Percentiles rank a stretch among this genome's conserved stretches.
Conservation (phyloP, 37 sponge, comb jelly and placozoan species). For the Cliona cf. orientalis region DNA sequence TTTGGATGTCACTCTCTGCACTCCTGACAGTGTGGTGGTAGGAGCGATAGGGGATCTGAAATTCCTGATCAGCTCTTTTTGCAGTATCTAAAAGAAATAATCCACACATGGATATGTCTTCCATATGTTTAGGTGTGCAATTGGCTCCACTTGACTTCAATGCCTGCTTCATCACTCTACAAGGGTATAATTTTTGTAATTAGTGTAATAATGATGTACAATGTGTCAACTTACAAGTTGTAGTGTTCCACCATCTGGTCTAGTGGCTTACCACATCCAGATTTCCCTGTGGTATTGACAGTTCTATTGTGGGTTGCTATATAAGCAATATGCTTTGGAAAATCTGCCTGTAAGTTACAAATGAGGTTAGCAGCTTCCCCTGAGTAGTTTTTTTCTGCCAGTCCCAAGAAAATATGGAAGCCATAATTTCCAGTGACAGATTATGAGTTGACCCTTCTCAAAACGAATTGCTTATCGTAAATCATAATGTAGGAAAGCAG, state of each 20-base stretch:
- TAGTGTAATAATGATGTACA: too few relatives aligned
- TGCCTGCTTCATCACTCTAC: slow-evolving; percentile 14
- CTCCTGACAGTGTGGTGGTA: background rate
- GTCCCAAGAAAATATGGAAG: slow-evolving; percentile 20
- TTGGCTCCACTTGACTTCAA: slow-evolving; percentile 4
- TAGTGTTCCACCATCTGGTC: slow-evolving; percentile 34
- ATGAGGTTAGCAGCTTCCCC: slow-evolving; percentile 18
- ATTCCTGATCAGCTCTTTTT: slow-evolving; percentile 12
- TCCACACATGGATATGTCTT: slow-evolving; percentile 4
- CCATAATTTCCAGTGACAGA: slow-evolving; percentile 39
- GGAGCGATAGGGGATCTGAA: background rate
- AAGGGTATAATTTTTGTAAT: too few relatives aligned
- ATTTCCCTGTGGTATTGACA: slow-evolving; percentile 25
- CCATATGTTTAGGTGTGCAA: background rate
- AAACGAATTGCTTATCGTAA: slow-evolving; percentile 16
- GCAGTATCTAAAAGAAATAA: slow-evolving; percentile 21
- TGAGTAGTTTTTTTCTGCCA: slow-evolving; percentile 1
- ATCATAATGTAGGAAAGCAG: slow-evolving; percentile 11
- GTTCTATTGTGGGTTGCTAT: slow-evolving; percentile 45
- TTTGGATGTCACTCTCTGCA: background rate
- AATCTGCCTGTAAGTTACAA: slow-evolving; percentile 8
- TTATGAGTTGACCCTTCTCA: slow-evolving; percentile 30
- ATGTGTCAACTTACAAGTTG: slow-evolving; percentile 24
- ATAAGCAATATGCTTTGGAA: slow-evolving; percentile 50
- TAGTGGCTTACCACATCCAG: slow-evolving; percentile 39